Percentiles rank a stretch among this genome's conserved stretches.
phyloP scores from a whole-genome alignment of 2,113 vertebrate species.

The Orthonyx spaldingii region DNA sequence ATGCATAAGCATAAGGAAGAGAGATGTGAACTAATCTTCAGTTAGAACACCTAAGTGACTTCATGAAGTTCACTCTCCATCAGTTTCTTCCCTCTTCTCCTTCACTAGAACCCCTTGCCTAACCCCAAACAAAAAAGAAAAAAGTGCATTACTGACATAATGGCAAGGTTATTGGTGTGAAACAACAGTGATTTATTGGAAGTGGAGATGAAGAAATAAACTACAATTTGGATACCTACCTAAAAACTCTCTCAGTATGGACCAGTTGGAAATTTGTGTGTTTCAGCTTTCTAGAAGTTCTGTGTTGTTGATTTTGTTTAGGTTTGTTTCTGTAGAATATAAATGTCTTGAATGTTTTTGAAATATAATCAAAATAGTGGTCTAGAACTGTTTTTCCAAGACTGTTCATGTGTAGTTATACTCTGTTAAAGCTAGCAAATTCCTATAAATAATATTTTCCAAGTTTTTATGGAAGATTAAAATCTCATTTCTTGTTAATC shows the following conservation, averaged over 20 bases:
- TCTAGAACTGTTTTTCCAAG: background rate
- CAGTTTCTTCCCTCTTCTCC: background rate
- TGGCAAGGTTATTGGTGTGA: background rate
- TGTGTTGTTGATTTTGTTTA: background rate
- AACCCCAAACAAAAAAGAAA: background rate
- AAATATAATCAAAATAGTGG: background rate
- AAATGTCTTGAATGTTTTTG: background rate
- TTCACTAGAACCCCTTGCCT: background rate
- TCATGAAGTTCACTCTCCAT: background rate
- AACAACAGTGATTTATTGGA: background rate
- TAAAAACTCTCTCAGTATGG: background rate
- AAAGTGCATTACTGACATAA: background rate
- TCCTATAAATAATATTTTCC: background rate
- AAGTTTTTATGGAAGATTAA: background rate
- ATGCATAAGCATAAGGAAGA: background rate
- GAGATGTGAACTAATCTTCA: background rate
- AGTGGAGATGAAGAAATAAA: background rate
- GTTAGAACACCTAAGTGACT: background rate
- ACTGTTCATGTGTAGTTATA: background rate
- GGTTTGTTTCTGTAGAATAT: background rate
- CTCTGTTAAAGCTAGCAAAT: background rate
- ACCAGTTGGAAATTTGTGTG: background rate
- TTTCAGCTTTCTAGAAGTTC: background rate
- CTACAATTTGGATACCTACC: background rate
- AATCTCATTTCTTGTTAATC: background rate